Evolutionary conservation across 2,113 vertebrate genomes (phyloP).

Genomic region (Laticauda colubrina): DNA sequence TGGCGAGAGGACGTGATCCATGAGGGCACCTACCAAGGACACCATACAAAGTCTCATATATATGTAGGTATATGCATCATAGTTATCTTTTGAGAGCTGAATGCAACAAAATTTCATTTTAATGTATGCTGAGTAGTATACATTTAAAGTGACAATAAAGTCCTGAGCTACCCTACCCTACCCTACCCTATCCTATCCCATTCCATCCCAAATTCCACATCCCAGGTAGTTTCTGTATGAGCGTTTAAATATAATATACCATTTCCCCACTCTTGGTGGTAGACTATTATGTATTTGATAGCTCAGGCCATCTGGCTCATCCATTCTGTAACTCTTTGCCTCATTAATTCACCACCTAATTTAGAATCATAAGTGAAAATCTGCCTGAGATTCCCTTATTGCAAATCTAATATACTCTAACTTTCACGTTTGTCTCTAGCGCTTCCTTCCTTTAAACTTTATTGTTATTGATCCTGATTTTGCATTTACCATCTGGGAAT

Average conservation of each 20-base stretch:
- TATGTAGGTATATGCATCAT: no score
- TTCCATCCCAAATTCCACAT: background rate
- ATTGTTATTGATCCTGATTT: background rate
- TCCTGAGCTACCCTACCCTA: background rate
- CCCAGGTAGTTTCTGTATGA: conserved; percentile 4
- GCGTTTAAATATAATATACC: background rate
- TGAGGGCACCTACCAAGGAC: no score
- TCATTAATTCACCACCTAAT: conserved; percentile 9
- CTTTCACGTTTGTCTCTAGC: background rate
- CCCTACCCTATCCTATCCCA: no score
- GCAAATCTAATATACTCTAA: background rate
- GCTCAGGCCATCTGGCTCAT: background rate
- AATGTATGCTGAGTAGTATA: no score
- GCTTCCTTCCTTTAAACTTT: background rate
- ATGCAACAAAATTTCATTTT: no score
- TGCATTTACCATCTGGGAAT: background rate
- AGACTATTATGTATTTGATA: conserved; percentile 3
- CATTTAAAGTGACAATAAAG: no score
- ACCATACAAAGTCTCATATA: no score
- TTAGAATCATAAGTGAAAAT: conserved; percentile 5
- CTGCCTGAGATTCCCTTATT: background rate
- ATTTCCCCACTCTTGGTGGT: background rate
- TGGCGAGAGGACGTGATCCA: no score
- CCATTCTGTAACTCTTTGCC: background rate
- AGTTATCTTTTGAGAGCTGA: background rate